phyloP scores from a whole-genome alignment of 2,888 invertebrate species.

The Mimumesa dahlbomi region DNA sequence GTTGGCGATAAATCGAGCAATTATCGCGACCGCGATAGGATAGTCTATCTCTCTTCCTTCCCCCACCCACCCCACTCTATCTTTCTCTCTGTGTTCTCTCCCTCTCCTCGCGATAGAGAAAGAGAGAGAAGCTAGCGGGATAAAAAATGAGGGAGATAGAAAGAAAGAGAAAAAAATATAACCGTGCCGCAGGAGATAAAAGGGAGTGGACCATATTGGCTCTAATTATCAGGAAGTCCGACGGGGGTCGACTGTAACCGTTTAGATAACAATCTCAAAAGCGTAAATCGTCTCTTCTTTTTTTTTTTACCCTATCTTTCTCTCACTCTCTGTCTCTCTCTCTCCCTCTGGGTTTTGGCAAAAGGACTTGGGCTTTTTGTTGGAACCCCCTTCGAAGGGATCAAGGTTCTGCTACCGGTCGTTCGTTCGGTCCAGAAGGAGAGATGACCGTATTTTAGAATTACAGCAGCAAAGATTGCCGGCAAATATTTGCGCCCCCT shows the following conservation, averaged over 20 bases:
- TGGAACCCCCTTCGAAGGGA: not conserved
- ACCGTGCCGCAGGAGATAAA: slow-evolving; percentile 47
- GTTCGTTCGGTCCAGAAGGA: slow-evolving; percentile 3
- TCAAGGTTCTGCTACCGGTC: not conserved
- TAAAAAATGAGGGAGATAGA: not conserved
- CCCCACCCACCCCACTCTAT: too few relatives aligned
- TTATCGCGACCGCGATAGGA: slow-evolving; percentile 52
- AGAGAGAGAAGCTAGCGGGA: not conserved
- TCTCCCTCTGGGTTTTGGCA: not conserved
- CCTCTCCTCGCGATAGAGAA: too few relatives aligned
- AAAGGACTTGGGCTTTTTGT: not conserved
- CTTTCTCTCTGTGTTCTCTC: too few relatives aligned
- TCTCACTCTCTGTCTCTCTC: too few relatives aligned
- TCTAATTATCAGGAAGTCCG: slow-evolving; percentile 60
- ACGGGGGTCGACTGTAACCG: slow-evolving; percentile 15
- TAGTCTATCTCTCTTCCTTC: too few relatives aligned
- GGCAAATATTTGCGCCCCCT: slow-evolving; percentile 62
- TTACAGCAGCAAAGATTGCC: slow-evolving; percentile 50
- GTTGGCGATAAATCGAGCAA: slow-evolving; percentile 60
- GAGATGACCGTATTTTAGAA: slow-evolving; percentile 58
- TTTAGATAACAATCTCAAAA: slow-evolving; percentile 45
- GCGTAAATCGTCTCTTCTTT: slow-evolving; percentile 3
- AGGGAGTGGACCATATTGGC: slow-evolving; percentile 48
- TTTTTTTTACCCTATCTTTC: too few relatives aligned
- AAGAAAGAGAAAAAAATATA: slow-evolving; percentile 23